phyloP scores from a whole-genome alignment of 1,140 invertebrate species.

The Philopotamus ludificatus region DNA sequence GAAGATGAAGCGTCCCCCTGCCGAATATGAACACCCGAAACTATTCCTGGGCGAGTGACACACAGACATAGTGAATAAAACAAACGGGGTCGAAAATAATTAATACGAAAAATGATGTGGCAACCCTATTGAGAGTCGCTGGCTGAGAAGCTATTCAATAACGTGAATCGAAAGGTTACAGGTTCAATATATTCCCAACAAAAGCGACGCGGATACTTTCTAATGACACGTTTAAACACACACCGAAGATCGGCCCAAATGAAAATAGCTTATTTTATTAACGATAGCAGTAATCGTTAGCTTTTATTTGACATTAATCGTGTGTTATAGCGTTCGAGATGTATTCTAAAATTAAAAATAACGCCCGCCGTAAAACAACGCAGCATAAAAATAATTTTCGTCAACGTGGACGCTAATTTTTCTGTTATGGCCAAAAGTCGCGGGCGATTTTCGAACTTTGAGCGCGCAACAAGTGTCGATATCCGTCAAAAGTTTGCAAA shows the following conservation, averaged over 20 bases:
- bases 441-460: not conserved
- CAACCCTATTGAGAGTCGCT: too few species aligned
- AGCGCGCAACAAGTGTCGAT: not conserved
- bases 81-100: not conserved
- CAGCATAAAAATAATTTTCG: too few species aligned
- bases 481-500: not conserved
- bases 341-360: too few species aligned
- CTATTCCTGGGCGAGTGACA: not conserved
- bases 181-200: not conserved
- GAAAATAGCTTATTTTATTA: too few species aligned
- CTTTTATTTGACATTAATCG: too few species aligned
- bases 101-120: not conserved
- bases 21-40: too few species aligned
- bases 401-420: too few species aligned
- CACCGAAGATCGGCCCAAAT: too few species aligned
- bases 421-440: not conserved
- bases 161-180: not conserved
- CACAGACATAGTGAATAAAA: not conserved
- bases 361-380: too few species aligned
- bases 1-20: slow-evolving; percentile 1
- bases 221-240: slow-evolving; percentile 2
- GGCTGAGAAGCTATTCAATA: too few species aligned
- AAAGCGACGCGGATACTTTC: not conserved
- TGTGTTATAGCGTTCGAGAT: too few species aligned
- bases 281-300: too few species aligned